Evolutionary conservation across 1,140 invertebrate genomes (phyloP), one percentile per base, ranked within the genome.

Genomic region (Lasioglossum albipes): DNA sequence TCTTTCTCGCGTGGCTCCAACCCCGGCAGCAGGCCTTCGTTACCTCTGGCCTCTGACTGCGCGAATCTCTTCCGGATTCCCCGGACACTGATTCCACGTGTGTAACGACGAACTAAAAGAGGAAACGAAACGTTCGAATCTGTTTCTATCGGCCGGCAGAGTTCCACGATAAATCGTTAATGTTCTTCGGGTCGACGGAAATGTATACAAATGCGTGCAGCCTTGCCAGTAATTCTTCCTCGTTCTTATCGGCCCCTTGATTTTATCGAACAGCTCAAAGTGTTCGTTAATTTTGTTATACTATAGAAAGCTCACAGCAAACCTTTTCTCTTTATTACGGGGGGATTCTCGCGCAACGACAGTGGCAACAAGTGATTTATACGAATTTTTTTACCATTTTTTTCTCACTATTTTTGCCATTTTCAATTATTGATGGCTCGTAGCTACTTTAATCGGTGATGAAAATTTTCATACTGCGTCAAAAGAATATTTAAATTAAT

Each of bases 21-120:
- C 41, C 57, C 42, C 36, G 57, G n/a, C 7, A 36, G 45, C 16
- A 36, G 27, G 72, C 42, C 57, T 54, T 57, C 22, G 67, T 81
- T 36, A 61, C 75, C 75, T 52, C 49, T 18, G 69, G 71, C 65
- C 75, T 52, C 49, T 18, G 69, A 67, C 65, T 86, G 77, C 78
- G 73, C 77, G 85, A 89, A 89, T 89, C 70, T 74, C 52, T 85
- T 82, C 65, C 79, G 70, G 64, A 87, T 77, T 83, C 84, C 76
- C 81, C 61, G 70, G 79, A 84, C 85, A 84, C 88, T 89, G 88
- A 89, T 89, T 83, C 84, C 75, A 68, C 79, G 70, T 86, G 77
- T 84, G 82, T 59, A 73, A 81, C 71, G 83, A 73, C 59, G 64
- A 83, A 77, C 85, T 77, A 80, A 74, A 82, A 68, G 64, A 73